Evolutionary conservation across 2,797 vertebrate species (phyloP), one percentile per base, ranked within the genome.

Genomic region (Argya squamiceps): DNA sequence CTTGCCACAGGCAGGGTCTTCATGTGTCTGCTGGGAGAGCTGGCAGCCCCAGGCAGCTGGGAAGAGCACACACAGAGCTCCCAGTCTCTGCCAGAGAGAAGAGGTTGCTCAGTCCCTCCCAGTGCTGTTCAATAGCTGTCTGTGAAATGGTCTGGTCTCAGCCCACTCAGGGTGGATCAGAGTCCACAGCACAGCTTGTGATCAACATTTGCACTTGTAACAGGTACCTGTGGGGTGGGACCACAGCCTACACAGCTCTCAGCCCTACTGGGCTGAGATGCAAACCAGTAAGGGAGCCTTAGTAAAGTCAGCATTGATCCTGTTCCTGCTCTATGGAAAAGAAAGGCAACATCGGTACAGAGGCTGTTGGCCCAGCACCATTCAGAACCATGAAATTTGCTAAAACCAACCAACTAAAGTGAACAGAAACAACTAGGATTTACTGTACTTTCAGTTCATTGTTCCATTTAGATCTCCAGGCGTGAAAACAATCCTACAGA

Each of bases 101-200:
- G 12, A 26, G 52, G 26, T 69, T 74, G 24, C 53, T 39, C 64
- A 53, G 39, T 13, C 5, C 5, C n/a, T 44, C 41, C 34, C 21
- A 0, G 0, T 30, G 59, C 41, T 10, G 0, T 20, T 74, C 43
- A 37, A 3, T 2, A 70, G 37, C 71, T 60, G 29, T 5, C 16
- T 68, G 32, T 52, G 58, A 71, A 44, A 55, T 3, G 29, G 8
- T 20, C 43, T 41, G 26, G 3, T 81, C 49, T 55, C 58, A 32
- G 59, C 30, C 30, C 34, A 12, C 53, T 39, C 11, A 2, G 4
- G 6, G 16, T 11, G 22, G 19, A 53, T 53, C 49, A 8, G 19
- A 67, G 22, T 11, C 64, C n/a, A 19, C 30, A 74, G 34, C 34
- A 49, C 22, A 41, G 9, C 9, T 58, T n/a, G 18, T 7, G 10